Evolutionary conservation across 2,797 vertebrate species (phyloP).

Genomic region (Aselliscus stoliczkanus): DNA sequence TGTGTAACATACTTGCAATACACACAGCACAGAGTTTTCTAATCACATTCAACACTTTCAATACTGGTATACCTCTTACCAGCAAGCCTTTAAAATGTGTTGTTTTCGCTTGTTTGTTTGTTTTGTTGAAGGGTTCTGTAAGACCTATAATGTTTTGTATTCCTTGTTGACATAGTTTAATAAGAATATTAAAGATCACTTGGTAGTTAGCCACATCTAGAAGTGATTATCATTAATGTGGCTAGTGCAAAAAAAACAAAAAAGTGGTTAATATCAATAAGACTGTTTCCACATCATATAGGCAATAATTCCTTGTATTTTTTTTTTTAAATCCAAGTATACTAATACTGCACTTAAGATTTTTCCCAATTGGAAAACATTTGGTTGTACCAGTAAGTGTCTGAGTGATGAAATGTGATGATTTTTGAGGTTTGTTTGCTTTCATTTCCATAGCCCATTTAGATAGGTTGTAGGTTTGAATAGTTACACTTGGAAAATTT

Average conservation of each 20-base stretch:
- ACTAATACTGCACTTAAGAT: background rate
- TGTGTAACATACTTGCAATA: conserved; percentile 64
- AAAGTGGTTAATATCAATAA: conserved; percentile 60
- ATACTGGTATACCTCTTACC: conserved; percentile 78
- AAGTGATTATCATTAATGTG: conserved; percentile 62
- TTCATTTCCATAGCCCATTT: background rate
- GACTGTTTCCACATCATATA: conserved; percentile 80
- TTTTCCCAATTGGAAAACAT: conserved; percentile 13
- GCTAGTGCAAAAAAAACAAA: background rate
- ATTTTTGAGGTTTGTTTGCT: conserved; percentile 14
- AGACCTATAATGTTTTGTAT: conserved; percentile 62
- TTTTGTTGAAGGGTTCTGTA: conserved; percentile 48
- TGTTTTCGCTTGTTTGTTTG: conserved; percentile 47
- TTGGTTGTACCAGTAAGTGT: conserved; percentile 1
- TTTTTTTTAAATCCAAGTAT: background rate
- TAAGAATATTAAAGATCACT: conserved; percentile 57
- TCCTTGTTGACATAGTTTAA: conserved; percentile 55
- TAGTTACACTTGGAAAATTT: background rate
- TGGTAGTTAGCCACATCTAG: conserved; percentile 72
- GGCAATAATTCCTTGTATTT: conserved; percentile 44
- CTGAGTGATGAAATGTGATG: background rate
- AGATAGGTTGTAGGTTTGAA: background rate
- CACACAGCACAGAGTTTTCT: conserved; percentile 69
- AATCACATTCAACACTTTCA: conserved; percentile 58
- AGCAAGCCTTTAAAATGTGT: conserved; percentile 72